A percentile compares a stretch with the other conserved stretches of the same genome.
These are phyloP conservation scores for Holothuria leucospilota DNA, from an alignment of 53 echinoderm and acorn worm genomes.

Conservation along the genomic window DNA sequence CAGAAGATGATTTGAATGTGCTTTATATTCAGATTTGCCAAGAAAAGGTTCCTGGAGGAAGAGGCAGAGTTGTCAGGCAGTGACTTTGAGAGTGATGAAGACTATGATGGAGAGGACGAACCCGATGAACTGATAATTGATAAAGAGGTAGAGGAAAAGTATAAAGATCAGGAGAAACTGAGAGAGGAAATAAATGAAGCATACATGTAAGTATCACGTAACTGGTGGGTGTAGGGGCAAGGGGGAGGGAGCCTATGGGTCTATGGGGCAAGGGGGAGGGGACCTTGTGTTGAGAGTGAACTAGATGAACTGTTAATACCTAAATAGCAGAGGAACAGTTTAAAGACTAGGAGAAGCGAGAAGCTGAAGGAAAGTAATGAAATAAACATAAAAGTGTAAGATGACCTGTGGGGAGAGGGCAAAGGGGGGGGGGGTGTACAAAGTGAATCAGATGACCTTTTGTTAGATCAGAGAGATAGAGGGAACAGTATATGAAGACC, in stretches of 20 bases:
- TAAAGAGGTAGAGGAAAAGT: slow-evolving; percentile 72
- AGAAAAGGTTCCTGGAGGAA: slow-evolving; percentile 66
- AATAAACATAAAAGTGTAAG: too few species aligned
- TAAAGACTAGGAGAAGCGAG: too few species aligned
- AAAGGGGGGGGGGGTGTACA: too few species aligned
- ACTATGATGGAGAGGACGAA: slow-evolving; percentile 89
- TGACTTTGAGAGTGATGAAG: slow-evolving; percentile 91
- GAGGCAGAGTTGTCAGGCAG: slow-evolving; percentile 97
- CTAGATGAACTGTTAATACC: too few species aligned
- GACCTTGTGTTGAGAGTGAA: background rate
- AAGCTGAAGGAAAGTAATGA: too few species aligned
- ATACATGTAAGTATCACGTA: slow-evolving; percentile 77
- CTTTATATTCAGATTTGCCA: slow-evolving; percentile 26
- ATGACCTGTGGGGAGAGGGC: too few species aligned
- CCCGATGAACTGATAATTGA: slow-evolving; percentile 75
- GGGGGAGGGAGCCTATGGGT: background rate
- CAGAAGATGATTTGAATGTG: background rate
- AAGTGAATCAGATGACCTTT: too few species aligned
- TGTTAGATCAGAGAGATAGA: too few species aligned
- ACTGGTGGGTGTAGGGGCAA: background rate
- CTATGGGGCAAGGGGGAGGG: background rate
- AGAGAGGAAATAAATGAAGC: slow-evolving; percentile 86
- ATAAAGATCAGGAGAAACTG: slow-evolving; percentile 78
- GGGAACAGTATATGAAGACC: too few species aligned
- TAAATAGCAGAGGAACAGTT: too few species aligned